Evolutionary conservation across 92 coral and sea anemone species (phyloP).

Genomic region (Virgularia gustaviana): DNA sequence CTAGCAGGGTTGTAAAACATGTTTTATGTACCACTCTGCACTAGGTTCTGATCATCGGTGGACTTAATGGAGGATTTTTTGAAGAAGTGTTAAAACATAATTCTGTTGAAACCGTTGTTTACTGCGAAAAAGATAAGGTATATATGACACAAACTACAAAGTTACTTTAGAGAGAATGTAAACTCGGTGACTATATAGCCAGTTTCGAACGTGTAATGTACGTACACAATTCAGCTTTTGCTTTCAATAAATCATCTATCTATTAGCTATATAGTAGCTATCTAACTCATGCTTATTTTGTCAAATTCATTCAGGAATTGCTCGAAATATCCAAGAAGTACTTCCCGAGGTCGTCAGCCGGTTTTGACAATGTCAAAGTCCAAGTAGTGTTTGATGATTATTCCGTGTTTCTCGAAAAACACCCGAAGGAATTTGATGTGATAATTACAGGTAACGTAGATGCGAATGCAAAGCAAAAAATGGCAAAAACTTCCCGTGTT

Average conservation of each 20-base stretch:
- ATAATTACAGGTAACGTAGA: constrained; percentile 89
- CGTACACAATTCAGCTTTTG: too few species aligned
- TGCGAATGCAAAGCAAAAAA: too few species aligned
- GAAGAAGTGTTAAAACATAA: constrained; percentile 23
- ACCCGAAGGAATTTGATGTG: constrained; percentile 82
- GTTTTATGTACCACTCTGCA: too few species aligned
- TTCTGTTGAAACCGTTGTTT: constrained; percentile 9
- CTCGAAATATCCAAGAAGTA: constrained; percentile 73
- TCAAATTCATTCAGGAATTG: constrained; percentile 82
- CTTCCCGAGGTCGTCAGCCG: constrained; percentile 72
- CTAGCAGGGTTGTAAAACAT: too few species aligned
- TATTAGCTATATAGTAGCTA: too few species aligned
- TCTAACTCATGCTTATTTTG: too few species aligned
- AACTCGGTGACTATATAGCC: too few species aligned
- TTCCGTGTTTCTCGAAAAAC: constrained; percentile 71
- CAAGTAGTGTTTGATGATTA: constrained; percentile 82
- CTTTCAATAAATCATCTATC: too few species aligned
- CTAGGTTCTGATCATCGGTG: constrained; percentile 34
- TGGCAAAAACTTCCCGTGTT: too few species aligned
- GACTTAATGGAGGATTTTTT: constrained; percentile 9
- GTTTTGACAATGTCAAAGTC: constrained; percentile 71
- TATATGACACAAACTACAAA: too few species aligned
- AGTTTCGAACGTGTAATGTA: too few species aligned
- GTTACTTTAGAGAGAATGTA: not conserved
- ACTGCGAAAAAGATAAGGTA: constrained; percentile 18